A percentile compares a stretch with the other conserved stretches of the same genome.
Evolutionary conservation across 2,888 invertebrate species (phyloP).

Genomic region (Polietes domitor): DNA sequence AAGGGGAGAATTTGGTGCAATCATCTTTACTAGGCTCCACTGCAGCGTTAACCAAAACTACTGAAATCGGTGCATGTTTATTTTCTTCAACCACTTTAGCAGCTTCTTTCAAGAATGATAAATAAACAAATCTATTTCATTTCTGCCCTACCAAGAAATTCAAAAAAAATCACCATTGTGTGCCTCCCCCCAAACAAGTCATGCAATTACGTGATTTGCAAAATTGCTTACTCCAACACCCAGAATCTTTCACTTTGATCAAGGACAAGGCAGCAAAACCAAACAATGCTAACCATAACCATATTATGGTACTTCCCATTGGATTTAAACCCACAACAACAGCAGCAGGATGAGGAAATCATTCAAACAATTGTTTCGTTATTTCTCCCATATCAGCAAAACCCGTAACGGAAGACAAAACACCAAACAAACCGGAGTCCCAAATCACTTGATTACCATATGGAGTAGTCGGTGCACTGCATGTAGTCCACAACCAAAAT

Average conservation of each 20-base stretch:
- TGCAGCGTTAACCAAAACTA: no score
- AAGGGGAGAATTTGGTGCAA: no score
- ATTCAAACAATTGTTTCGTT: conserved; percentile 21
- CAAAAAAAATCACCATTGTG: no score
- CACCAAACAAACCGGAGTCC: conserved; percentile 3
- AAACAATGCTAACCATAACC: conserved; percentile 11
- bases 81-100: no score
- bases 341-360: no score
- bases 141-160: no score
- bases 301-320: conserved; percentile 14
- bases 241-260: background rate
- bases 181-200: background rate
- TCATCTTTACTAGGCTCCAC: no score
- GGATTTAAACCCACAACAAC: background rate
- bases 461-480: background rate
- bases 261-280: background rate
- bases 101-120: no score
- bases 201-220: conserved; percentile 5
- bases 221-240: no score
- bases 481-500: background rate
- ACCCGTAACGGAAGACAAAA: background rate
- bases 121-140: no score
- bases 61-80: no score
- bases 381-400: background rate
- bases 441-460: conserved; percentile 66